Evolutionary conservation across 2,113 vertebrate genomes (phyloP), one percentile per base, ranked within the genome.

Genomic region (Mustela nigripes): DNA sequence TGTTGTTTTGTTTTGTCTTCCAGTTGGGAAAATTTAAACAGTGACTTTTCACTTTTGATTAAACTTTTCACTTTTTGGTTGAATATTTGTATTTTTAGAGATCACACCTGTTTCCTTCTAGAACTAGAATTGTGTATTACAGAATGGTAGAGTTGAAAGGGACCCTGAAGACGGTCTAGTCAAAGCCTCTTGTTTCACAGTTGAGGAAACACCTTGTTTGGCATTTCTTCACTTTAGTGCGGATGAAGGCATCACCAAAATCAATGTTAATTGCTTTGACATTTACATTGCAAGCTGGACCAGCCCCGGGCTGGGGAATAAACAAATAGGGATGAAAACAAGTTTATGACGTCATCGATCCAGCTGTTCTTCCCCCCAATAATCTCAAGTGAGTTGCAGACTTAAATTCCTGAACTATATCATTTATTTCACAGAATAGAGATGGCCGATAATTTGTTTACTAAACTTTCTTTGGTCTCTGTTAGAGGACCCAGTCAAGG

Each of bases 401-500:
- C 22, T 63, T 82, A 78, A 92, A 71, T 4, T 4, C 21, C 86
- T 71, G 5, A 93, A 50, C 22, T 53, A 9, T 78, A 48, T 89
- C 16, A 82, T 36, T 24, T 85, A 93, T 89, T 45, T 89, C 5
- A 78, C 85, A 60, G 85, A 92, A 95, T 73, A 82, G 39, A 91
- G 39, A 76, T n/a, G 2, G 28, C 11, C 39, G 86, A 45, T 71
- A 63, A 7, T 88, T 85, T 97, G 11, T 19, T 89, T 58, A 26
- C 81, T 82, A 56, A 89, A 58, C 31, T 95, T 88, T 88, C 65
- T 83, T 28, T 69, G 56, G 14, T 39, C 48, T 82, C 33, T 4
- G 5, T 89, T 48, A 83, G 74, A 39, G 33, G 48, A 88, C 9
- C 31, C 33, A 79, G 45, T 53, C 42, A 50, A 53, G 42, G 3